phyloP scores from a whole-genome alignment of 2,113 vertebrate species.

The Empidonax traillii region DNA sequence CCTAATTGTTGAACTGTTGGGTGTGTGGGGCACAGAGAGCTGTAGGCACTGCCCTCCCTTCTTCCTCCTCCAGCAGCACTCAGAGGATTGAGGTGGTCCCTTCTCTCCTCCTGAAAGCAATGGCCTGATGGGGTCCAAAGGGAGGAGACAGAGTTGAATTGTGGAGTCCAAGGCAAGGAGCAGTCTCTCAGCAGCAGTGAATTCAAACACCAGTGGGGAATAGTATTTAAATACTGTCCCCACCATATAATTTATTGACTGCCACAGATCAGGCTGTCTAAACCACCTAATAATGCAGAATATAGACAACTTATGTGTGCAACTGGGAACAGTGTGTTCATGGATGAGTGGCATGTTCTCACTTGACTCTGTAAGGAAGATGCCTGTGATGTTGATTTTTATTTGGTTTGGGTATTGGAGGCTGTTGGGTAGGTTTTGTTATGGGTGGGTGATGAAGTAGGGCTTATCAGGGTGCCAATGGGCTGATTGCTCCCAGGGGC shows the following conservation, averaged over 20 bases:
- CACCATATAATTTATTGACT: neutral
- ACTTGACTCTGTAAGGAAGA: neutral
- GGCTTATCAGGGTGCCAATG: neutral
- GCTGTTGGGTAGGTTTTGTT: neutral
- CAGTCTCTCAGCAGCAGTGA: neutral
- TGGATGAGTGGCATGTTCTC: accelerated
- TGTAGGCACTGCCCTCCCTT: neutral
- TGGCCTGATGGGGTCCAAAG: neutral
- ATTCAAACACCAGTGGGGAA: neutral
- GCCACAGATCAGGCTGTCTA: neutral
- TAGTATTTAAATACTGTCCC: neutral
- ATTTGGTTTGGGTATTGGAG: neutral
- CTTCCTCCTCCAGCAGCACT: neutral
- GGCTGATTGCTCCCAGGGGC: neutral
- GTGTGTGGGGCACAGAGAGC: neutral
- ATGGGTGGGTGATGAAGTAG: accelerated
- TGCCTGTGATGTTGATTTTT: neutral
- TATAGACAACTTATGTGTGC: neutral
- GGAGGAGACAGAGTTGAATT: neutral
- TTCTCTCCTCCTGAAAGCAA: neutral
- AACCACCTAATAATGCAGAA: neutral
- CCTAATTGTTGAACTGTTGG: neutral
- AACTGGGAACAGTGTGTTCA: accelerated
- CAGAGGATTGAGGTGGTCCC: neutral
- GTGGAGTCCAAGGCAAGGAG: neutral